Evolutionary conservation across 2,888 invertebrate species (phyloP).

Genomic region (Steromphala cineraria): DNA sequence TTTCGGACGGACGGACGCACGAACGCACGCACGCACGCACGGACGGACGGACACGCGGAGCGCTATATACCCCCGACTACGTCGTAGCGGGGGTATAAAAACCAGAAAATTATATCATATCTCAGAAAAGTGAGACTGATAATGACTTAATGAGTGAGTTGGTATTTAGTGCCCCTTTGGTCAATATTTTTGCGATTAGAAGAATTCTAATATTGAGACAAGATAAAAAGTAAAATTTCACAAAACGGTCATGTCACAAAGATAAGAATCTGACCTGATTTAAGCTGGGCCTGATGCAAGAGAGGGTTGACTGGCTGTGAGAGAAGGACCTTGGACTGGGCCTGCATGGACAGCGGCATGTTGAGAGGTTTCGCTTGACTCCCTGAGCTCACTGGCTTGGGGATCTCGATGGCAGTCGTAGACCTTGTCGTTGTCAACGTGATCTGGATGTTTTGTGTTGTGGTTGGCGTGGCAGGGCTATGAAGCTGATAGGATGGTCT

Average conservation of each 20-base stretch:
- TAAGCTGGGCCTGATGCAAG: neutral
- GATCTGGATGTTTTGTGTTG: constrained; percentile 24
- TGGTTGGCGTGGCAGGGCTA: constrained; percentile 14
- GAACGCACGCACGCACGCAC: too few species aligned
- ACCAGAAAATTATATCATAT: too few species aligned
- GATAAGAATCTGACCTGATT: neutral
- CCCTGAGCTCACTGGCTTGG: neutral
- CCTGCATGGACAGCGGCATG: constrained; percentile 15
- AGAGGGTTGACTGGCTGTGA: constrained; percentile 29
- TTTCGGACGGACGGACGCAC: too few species aligned
- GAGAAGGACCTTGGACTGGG: constrained; percentile 30
- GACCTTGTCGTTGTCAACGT: constrained; percentile 26
- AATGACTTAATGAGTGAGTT: too few species aligned
- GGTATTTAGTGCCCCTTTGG: too few species aligned
- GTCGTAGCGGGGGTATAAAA: too few species aligned
- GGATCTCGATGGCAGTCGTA: constrained; percentile 11
- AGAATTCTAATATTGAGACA: too few species aligned
- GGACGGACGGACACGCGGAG: too few species aligned
- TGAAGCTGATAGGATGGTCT: constrained; percentile 29
- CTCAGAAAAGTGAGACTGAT: too few species aligned
- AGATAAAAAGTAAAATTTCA: too few species aligned
- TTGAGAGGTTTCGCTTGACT: constrained; percentile 14
- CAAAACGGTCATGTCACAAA: neutral
- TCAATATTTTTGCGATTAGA: too few species aligned
- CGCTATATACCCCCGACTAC: too few species aligned